Conservation (phyloP, 2,888 invertebrate genomes). For the Mesorhabditis belari region DNA sequence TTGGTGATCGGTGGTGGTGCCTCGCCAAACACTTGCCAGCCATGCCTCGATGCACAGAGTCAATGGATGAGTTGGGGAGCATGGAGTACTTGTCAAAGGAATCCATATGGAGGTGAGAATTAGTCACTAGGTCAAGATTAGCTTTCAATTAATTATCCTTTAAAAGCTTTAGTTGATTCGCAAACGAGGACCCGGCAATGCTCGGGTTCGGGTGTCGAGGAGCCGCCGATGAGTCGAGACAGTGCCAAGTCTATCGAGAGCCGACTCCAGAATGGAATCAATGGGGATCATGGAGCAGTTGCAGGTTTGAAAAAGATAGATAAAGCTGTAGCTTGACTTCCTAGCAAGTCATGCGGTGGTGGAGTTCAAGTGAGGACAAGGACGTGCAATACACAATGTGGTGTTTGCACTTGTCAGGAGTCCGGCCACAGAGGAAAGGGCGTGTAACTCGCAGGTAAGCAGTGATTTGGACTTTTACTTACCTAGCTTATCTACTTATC, state of each 20-base stretch:
- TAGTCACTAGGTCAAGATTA: too few relatives aligned
- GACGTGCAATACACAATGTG: slow-evolving; percentile 30
- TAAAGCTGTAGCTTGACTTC: too few relatives aligned
- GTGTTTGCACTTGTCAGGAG: slow-evolving; percentile 26
- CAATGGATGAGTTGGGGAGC: too few relatives aligned
- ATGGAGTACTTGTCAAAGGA: too few relatives aligned
- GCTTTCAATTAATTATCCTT: too few relatives aligned
- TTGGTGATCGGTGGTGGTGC: too few relatives aligned
- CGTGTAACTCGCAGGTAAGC: slow-evolving; percentile 21
- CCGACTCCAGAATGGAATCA: background rate
- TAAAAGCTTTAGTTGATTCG: background rate
- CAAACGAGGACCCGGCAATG: background rate
- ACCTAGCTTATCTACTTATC: background rate
- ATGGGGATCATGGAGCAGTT: background rate
- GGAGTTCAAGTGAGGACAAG: slow-evolving; percentile 23
- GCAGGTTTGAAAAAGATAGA: background rate
- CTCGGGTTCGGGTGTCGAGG: background rate
- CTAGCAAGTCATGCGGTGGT: slow-evolving; percentile 29
- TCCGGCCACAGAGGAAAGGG: slow-evolving; percentile 17
- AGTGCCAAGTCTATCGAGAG: background rate
- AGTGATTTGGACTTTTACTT: too few relatives aligned
- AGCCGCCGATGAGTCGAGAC: background rate
- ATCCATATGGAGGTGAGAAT: too few relatives aligned
- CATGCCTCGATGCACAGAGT: too few relatives aligned
- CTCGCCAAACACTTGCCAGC: too few relatives aligned